Conservation (phyloP, 2,888 invertebrate species). For the Agelastica alni region DNA sequence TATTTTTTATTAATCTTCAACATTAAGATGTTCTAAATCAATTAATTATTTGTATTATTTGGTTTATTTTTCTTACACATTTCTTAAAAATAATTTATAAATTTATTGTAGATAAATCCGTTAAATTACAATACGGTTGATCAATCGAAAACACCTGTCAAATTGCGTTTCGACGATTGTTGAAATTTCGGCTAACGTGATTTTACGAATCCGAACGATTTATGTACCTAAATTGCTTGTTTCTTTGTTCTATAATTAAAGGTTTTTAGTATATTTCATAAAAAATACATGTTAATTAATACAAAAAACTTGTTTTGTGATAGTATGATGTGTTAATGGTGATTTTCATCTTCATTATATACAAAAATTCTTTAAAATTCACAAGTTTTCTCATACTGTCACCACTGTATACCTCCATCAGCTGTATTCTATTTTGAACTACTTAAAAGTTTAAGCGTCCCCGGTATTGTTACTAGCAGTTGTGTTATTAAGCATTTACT, state of each 20-base stretch:
- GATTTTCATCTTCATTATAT: slow-evolving; percentile 2
- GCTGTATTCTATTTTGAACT: slow-evolving; percentile 23
- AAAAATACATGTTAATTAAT: slow-evolving; percentile 8
- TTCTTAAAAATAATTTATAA: too few relatives aligned
- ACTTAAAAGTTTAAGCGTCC: neutral
- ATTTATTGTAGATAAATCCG: too few relatives aligned
- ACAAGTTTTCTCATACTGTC: slow-evolving; percentile 5
- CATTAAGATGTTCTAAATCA: too few relatives aligned
- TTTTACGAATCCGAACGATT: slow-evolving; percentile 18
- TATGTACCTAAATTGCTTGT: slow-evolving; percentile 16
- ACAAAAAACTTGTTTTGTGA: slow-evolving; percentile 10
- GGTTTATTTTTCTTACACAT: neutral
- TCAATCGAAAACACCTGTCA: slow-evolving; percentile 7
- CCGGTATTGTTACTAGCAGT: slow-evolving; percentile 8
- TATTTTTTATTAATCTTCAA: too few relatives aligned
- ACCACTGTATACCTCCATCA: slow-evolving; percentile 15
- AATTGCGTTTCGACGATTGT: slow-evolving; percentile 14
- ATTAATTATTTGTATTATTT: neutral
- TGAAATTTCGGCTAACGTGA: slow-evolving; percentile 11
- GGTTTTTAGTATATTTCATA: slow-evolving; percentile 17
- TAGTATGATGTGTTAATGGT: slow-evolving; percentile 11
- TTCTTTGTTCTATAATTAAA: slow-evolving; percentile 23
- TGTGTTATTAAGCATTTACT: neutral
- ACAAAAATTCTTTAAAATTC: slow-evolving; percentile 9
- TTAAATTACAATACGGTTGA: neutral